These are phyloP conservation scores for Mechanitis messenoides DNA, from an alignment of 2,888 invertebrate genomes.

Conservation along the genomic window DNA sequence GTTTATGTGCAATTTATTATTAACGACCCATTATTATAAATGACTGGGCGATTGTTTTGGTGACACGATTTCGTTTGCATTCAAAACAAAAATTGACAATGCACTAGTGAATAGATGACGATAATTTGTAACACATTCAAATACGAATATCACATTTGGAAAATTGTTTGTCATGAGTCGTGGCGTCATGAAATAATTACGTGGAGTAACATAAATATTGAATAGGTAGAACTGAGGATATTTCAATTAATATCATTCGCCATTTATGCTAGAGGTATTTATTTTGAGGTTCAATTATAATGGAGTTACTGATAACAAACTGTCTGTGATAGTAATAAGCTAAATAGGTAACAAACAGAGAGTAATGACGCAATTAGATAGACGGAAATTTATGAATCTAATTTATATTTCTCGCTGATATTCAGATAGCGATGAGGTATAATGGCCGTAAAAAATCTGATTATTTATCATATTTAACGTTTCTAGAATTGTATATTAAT, in stretches of 20 bases:
- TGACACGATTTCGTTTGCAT: conserved; percentile 26
- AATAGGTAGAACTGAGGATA: conserved; percentile 36
- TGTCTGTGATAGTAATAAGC: conserved; percentile 27
- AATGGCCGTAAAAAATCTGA: conserved; percentile 17
- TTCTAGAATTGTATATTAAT: conserved; percentile 13
- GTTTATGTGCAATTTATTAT: conserved; percentile 29
- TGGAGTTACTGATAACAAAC: conserved; percentile 29
- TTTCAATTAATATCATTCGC: conserved; percentile 45
- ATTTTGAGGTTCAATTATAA: conserved; percentile 33
- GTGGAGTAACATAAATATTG: conserved; percentile 39
- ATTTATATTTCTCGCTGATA: conserved; percentile 26
- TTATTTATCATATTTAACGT: conserved; percentile 23
- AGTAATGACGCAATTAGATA: conserved; percentile 27
- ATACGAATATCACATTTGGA: conserved; percentile 33
- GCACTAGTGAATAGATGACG: conserved; percentile 33
- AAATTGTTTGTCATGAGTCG: conserved; percentile 37
- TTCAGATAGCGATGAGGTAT: conserved; percentile 23
- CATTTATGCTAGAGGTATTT: conserved; percentile 33
- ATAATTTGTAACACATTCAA: conserved; percentile 32
- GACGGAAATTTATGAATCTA: conserved; percentile 28
- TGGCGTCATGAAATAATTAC: conserved; percentile 42
- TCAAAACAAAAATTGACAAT: conserved; percentile 33
- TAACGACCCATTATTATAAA: conserved; percentile 30
- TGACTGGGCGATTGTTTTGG: conserved; percentile 27
- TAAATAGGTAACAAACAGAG: conserved; percentile 28